Base-by-base conservation (phyloP, 2,797 vertebrate species). In the Psittacula derbiana region DNA sequence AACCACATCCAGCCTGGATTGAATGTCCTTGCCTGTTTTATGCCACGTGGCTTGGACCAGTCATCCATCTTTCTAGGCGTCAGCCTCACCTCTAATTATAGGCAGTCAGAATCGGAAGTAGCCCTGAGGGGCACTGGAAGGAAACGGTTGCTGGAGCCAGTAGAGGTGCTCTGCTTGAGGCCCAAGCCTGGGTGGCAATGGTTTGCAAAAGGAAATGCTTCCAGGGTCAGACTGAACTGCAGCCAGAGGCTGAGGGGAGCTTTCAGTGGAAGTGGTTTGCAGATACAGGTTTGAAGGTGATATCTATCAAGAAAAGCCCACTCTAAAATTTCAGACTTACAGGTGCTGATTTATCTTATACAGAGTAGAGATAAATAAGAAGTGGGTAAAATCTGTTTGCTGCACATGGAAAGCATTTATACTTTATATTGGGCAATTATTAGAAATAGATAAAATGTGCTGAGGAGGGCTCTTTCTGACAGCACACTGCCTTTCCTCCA, bases 91-190 rank as follows among this genome's bases (percentile, higher is more conserved):
- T 69, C 65, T 58, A 21, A 28, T 20, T 11, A n/a, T 0, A 33
- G n/a, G 12, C 27, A 53, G 65, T 4, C 49, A 72, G 18, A 65
- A 14, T 4, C 33, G 27, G 18, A 31, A 52, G 44, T 0, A 67
- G 6, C 38, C 10, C 75, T 16, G n/a, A 49, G 38, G 11, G 15
- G 17, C 47, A 64, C 47, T 31, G 62, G 14, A 53, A 52, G 41
- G 31, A 83, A 64, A 15, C 5, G 0, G 0, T 0, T 1, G 24
- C 25, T 19, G 40, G 25, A 52, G 38, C 2, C 10, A 43, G 20
- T 10, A 65, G 55, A 33, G 8, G 15, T 20, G 31, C 58, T 55
- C 11, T 40, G 67, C 50, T 23, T 4, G 30, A 64, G 19, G 44
- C 7, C 20, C 70, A 8, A 0, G 0, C 8, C 21, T 52, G 53